A percentile compares a stretch with the other conserved stretches of the same genome.
Conservation (phyloP, 92 coral and sea anemone genomes). For the Montipora capitata region DNA sequence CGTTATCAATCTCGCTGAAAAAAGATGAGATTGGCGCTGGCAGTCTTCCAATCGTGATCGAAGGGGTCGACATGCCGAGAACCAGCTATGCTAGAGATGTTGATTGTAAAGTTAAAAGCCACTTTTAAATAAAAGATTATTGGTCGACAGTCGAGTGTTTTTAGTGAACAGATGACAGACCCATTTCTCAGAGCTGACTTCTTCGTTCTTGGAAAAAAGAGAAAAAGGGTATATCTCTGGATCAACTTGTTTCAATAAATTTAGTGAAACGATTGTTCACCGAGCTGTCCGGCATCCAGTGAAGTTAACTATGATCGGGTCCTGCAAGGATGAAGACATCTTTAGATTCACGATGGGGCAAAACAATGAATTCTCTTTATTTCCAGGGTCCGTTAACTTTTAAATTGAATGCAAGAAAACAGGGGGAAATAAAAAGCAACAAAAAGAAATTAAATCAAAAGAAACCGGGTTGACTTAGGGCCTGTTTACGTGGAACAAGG, state of each 20-base stretch:
- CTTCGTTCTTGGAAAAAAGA: too few relatives aligned
- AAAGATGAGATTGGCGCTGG: conserved; percentile 93
- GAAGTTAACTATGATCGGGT: conserved; percentile 92
- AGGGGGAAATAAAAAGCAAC: too few relatives aligned
- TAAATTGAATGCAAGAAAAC: too few relatives aligned
- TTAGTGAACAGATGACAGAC: too few relatives aligned
- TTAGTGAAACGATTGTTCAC: conserved; percentile 33
- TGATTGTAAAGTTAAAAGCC: conserved; percentile 61
- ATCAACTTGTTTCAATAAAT: too few relatives aligned
- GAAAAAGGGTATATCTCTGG: too few relatives aligned
- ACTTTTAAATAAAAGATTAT: not conserved
- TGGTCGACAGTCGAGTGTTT: too few relatives aligned
- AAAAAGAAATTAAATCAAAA: too few relatives aligned
- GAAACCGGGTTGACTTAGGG: too few relatives aligned
- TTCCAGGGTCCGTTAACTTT: too few relatives aligned
- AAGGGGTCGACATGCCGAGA: conserved; percentile 99
- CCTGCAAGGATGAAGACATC: conserved; percentile 99
- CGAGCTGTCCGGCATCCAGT: conserved; percentile 91
- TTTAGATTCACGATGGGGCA: conserved; percentile 97
- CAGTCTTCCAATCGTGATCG: conserved; percentile 97
- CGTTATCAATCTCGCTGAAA: conserved; percentile 94
- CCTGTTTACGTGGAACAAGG: not conserved
- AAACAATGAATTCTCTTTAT: too few relatives aligned
- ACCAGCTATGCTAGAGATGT: conserved; percentile 97
- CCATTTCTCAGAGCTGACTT: too few relatives aligned